These are phyloP conservation scores for Brachionus paranguensis DNA, from an alignment of 1,140 invertebrate genomes.

Conservation along the genomic window DNA sequence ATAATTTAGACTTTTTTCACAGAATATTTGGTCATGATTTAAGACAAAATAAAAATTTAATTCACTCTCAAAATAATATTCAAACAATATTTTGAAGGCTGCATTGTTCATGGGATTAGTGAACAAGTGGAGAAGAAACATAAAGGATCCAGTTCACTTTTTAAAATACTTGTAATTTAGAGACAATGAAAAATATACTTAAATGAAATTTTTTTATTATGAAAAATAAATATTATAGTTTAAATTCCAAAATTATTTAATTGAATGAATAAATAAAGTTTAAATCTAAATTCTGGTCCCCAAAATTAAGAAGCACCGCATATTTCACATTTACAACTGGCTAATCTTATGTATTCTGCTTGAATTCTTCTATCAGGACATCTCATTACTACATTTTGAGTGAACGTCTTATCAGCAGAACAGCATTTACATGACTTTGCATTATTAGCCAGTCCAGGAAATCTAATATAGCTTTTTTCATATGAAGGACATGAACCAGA, in stretches of 20 bases:
- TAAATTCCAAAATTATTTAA: not conserved
- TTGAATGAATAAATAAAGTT: not conserved
- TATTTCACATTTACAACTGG: slow-evolving; percentile 30
- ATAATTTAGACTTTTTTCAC: too few relatives aligned
- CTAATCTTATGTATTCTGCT: slow-evolving; percentile 22
- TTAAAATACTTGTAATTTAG: too few relatives aligned
- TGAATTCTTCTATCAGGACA: not conserved
- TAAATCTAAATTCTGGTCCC: not conserved
- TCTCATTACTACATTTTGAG: slow-evolving; percentile 7
- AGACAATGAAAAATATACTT: too few relatives aligned
- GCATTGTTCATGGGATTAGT: too few relatives aligned
- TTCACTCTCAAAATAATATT: too few relatives aligned
- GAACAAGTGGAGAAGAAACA: too few relatives aligned
- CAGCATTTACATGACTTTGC: slow-evolving; percentile 24
- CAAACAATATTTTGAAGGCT: too few relatives aligned
- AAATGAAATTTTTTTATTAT: not conserved
- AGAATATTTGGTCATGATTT: too few relatives aligned
- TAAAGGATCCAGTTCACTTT: too few relatives aligned
- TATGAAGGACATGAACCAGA: not conserved
- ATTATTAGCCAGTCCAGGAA: not conserved
- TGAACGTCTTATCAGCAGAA: slow-evolving; percentile 8
- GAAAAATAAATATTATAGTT: not conserved
- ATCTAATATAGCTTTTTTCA: slow-evolving; percentile 9
- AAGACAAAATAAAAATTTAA: too few relatives aligned
- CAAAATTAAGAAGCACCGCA: not conserved